Percentiles rank a stretch among this genome's conserved stretches.
Conservation (phyloP, 2,113 vertebrate genomes). For the Tupaia tana region DNA sequence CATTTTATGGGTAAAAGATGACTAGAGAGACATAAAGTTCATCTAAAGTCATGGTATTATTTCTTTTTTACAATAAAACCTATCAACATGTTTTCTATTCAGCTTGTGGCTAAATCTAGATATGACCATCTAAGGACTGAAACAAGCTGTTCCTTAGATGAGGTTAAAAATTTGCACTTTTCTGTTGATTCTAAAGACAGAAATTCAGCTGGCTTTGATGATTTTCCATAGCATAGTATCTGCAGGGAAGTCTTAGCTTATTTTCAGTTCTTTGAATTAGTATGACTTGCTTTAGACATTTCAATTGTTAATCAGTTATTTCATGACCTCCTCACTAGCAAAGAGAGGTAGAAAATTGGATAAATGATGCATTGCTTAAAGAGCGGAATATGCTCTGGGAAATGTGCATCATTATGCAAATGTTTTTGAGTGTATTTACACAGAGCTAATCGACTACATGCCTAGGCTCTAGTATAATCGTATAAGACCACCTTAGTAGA, state of each 20-base stretch:
- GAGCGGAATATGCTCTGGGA: too few relatives aligned
- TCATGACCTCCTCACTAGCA: background rate
- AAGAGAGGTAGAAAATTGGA: background rate
- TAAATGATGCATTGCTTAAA: background rate
- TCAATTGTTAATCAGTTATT: background rate
- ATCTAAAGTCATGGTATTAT: background rate
- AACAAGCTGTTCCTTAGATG: background rate
- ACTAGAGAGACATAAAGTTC: background rate
- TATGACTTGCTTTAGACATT: conserved; percentile 1
- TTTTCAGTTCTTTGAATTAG: conserved; percentile 3
- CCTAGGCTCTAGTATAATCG: too few relatives aligned
- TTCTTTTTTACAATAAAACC: background rate
- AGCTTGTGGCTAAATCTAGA: conserved; percentile 26
- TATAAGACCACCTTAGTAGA: too few relatives aligned
- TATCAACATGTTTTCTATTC: background rate
- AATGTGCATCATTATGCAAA: too few relatives aligned
- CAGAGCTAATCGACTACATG: too few relatives aligned
- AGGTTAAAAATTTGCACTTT: conserved; percentile 3
- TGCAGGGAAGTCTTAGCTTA: background rate
- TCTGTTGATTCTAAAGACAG: background rate
- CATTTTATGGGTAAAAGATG: conserved; percentile 1
- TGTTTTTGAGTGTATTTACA: too few relatives aligned
- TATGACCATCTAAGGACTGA: background rate
- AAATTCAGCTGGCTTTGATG: background rate
- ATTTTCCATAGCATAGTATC: background rate